Percentiles rank a stretch among this genome's conserved stretches.
phyloP scores from a whole-genome alignment of 2,797 vertebrate genomes.

The Ctenochaetus hawaiiensis region DNA sequence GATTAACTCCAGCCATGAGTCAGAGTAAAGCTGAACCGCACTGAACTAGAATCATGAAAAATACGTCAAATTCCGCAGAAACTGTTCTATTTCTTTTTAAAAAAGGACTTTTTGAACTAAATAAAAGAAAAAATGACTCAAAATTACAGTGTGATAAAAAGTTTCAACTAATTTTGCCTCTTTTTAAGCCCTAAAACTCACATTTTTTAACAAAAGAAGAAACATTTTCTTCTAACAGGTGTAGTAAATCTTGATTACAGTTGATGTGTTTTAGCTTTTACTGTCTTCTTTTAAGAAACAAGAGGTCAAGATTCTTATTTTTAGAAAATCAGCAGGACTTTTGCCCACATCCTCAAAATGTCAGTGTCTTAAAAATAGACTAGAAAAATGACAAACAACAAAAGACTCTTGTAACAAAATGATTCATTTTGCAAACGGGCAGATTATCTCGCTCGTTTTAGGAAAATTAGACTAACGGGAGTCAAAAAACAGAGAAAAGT shows the following conservation, averaged over 20 bases:
- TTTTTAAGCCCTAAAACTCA: neutral
- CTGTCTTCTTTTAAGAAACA: neutral
- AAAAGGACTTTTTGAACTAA: neutral
- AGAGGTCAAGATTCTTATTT: neutral
- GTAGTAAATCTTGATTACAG: too few relatives aligned
- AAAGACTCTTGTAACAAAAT: slow-evolving; percentile 13
- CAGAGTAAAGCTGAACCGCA: neutral
- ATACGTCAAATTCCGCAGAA: neutral
- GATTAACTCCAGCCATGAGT: neutral
- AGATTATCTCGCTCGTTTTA: slow-evolving; percentile 30
- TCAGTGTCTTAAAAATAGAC: neutral
- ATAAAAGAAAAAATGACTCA: neutral
- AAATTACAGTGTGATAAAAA: neutral
- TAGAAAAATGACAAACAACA: neutral
- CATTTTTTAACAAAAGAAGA: neutral
- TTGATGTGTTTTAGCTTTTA: too few relatives aligned
- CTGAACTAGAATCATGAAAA: neutral
- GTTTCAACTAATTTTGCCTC: too few relatives aligned
- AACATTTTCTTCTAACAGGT: too few relatives aligned
- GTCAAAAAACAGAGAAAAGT: neutral
- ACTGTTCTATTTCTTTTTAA: neutral
- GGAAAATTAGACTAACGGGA: neutral
- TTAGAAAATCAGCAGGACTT: neutral
- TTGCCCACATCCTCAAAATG: neutral
- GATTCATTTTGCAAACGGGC: neutral